Conservation (phyloP, 1,140 invertebrate genomes). For the Carposina sasakii region DNA sequence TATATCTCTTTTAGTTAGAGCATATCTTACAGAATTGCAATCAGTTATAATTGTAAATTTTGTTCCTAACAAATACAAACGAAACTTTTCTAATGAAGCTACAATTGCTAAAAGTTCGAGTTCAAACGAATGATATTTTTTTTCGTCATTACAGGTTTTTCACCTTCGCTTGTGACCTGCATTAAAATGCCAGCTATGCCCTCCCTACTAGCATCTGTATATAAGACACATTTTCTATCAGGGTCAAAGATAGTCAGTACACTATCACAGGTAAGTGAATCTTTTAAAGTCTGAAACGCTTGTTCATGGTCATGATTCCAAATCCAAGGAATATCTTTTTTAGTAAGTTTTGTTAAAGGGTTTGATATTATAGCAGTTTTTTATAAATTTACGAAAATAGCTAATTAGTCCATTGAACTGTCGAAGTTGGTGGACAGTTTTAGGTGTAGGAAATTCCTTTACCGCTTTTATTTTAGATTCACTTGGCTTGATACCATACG, state of each 20-base stretch:
- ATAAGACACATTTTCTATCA: slow-evolving; percentile 3
- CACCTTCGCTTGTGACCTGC: too few relatives aligned
- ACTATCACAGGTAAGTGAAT: neutral
- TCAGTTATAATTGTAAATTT: slow-evolving; percentile 1
- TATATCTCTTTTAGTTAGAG: neutral
- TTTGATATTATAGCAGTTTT: slow-evolving; percentile 24
- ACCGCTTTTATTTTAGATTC: neutral
- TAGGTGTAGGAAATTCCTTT: slow-evolving; percentile 21
- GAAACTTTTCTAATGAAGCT: slow-evolving; percentile 1
- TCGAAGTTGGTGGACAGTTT: slow-evolving; percentile 15
- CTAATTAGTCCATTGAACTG: slow-evolving; percentile 5
- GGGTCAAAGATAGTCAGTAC: slow-evolving; percentile 10
- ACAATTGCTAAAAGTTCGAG: neutral
- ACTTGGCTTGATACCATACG: neutral
- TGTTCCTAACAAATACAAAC: neutral
- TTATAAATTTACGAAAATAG: slow-evolving; percentile 32
- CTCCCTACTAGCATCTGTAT: slow-evolving; percentile 19
- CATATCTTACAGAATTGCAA: slow-evolving; percentile 14
- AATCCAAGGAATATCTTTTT: slow-evolving; percentile 22
- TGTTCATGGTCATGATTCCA: slow-evolving; percentile 11
- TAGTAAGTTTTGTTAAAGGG: slow-evolving; percentile 22
- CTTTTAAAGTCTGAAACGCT: slow-evolving; percentile 1
- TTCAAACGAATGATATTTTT: slow-evolving; percentile 5
- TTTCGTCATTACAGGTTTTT: neutral
- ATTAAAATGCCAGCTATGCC: too few relatives aligned